Percentiles rank a stretch among this genome's conserved stretches.
These are phyloP conservation scores for Neoascia interrupta DNA, from an alignment of 2,888 invertebrate species.

Conservation along the genomic window DNA sequence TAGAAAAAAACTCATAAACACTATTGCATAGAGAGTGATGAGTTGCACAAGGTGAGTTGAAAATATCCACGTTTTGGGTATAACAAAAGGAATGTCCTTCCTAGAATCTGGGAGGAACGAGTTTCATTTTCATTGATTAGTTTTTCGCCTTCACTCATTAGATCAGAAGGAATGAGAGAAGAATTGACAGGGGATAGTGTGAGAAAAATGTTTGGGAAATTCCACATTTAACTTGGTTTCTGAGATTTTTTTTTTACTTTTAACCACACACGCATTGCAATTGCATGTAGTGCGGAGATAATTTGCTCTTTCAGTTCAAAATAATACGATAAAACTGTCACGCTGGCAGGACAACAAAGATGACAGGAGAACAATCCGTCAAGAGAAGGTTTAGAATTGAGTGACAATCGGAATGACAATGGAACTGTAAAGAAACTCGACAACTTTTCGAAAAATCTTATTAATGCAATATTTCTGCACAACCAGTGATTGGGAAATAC, in stretches of 20 bases:
- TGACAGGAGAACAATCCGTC: too few species aligned
- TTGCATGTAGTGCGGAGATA: conserved; percentile 8
- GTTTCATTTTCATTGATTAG: conserved; percentile 31
- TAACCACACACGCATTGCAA: conserved; percentile 17
- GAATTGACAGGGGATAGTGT: not conserved
- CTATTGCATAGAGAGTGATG: conserved; percentile 5
- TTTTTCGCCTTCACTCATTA: not conserved
- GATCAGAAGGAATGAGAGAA: not conserved
- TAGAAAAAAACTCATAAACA: conserved; percentile 26
- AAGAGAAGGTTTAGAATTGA: too few species aligned
- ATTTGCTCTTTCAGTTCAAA: conserved; percentile 3
- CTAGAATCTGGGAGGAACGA: conserved; percentile 1
- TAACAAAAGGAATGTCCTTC: conserved; percentile 5
- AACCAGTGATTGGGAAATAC: too few species aligned
- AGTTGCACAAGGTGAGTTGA: conserved; percentile 31
- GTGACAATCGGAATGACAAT: too few species aligned
- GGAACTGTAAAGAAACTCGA: too few species aligned
- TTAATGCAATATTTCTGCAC: too few species aligned
- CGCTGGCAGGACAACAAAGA: too few species aligned
- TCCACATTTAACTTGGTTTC: conserved; percentile 19
- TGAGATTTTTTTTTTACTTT: conserved; percentile 19
- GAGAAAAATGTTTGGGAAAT: conserved; percentile 12
- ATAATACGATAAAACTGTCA: too few species aligned
- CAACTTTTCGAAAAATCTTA: too few species aligned
- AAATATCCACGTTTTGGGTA: not conserved